These are phyloP conservation scores for Homarus americanus DNA, from an alignment of 1,140 invertebrate genomes.

Conservation along the genomic window DNA sequence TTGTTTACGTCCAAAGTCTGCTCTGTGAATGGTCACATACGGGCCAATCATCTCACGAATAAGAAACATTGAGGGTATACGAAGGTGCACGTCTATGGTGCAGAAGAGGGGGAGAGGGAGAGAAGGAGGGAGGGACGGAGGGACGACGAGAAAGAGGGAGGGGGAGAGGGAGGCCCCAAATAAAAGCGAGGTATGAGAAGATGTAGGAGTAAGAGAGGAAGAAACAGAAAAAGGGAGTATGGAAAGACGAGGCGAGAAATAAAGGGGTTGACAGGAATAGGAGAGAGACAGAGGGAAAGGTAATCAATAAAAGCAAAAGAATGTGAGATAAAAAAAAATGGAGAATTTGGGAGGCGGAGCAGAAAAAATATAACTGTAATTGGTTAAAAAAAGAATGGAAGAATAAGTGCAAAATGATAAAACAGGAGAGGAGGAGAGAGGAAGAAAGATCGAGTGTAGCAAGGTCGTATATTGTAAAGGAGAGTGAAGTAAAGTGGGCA, in stretches of 20 bases:
- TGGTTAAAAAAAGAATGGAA: too few species aligned
- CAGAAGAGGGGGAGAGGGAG: not conserved
- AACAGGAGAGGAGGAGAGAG: too few species aligned
- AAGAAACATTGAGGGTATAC: not conserved
- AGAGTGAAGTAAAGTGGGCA: too few species aligned
- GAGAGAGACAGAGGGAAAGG: not conserved
- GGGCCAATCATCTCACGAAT: conserved; percentile 2
- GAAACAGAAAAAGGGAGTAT: not conserved
- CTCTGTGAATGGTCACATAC: not conserved
- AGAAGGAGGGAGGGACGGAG: not conserved
- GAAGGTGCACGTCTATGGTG: not conserved
- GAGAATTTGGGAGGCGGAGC: too few species aligned
- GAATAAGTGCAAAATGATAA: too few species aligned
- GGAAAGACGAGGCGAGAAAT: not conserved
- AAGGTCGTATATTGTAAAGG: too few species aligned
- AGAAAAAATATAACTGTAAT: too few species aligned
- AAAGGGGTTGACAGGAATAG: not conserved
- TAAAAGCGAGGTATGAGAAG: too few species aligned
- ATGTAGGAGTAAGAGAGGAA: not conserved
- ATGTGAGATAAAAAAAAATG: not conserved
- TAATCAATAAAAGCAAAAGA: not conserved
- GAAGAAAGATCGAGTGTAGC: too few species aligned
- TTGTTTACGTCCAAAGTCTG: not conserved
- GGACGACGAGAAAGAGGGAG: not conserved
- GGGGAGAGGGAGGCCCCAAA: not conserved